phyloP scores from a whole-genome alignment of 2,888 invertebrate species.

The Luperina testacea region DNA sequence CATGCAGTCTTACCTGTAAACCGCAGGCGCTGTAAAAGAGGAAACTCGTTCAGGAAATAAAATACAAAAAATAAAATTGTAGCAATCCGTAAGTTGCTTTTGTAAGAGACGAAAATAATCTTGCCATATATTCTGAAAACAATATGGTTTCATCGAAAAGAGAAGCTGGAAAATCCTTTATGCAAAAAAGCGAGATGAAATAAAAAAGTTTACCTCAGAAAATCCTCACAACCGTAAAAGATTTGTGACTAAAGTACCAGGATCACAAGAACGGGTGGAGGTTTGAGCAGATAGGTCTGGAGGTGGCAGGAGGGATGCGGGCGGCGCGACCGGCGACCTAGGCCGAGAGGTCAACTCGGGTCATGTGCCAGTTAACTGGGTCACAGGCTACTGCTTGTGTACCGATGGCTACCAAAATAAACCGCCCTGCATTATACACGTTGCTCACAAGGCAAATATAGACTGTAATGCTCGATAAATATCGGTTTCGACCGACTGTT shows the following conservation, averaged over 20 bases:
- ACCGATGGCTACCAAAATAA: slow-evolving; percentile 82
- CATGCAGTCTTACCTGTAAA: slow-evolving; percentile 8
- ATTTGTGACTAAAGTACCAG: slow-evolving; percentile 62
- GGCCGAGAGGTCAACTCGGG: slow-evolving; percentile 85
- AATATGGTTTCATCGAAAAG: not conserved
- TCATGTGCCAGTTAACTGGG: slow-evolving; percentile 83
- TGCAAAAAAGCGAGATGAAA: slow-evolving; percentile 22
- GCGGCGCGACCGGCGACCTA: slow-evolving; percentile 81
- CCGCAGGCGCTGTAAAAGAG: slow-evolving; percentile 3
- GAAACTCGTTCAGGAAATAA: not conserved
- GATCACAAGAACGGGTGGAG: slow-evolving; percentile 66
- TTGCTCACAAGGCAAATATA: slow-evolving; percentile 38
- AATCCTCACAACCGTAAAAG: slow-evolving; percentile 33
- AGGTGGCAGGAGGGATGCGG: slow-evolving; percentile 64
- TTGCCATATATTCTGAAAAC: not conserved
- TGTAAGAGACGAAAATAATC: not conserved
- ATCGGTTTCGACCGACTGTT: slow-evolving; percentile 3
- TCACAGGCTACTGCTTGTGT: slow-evolving; percentile 82
- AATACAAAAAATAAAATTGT: slow-evolving; percentile 6
- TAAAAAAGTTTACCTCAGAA: slow-evolving; percentile 32
- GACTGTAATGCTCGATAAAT: slow-evolving; percentile 42
- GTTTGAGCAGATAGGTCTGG: slow-evolving; percentile 68
- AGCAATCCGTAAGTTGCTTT: not conserved
- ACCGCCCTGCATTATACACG: slow-evolving; percentile 71
- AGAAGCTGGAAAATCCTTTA: slow-evolving; percentile 23